Conservation (phyloP, 2,797 vertebrate species). For the Aeoliscus strigatus region DNA sequence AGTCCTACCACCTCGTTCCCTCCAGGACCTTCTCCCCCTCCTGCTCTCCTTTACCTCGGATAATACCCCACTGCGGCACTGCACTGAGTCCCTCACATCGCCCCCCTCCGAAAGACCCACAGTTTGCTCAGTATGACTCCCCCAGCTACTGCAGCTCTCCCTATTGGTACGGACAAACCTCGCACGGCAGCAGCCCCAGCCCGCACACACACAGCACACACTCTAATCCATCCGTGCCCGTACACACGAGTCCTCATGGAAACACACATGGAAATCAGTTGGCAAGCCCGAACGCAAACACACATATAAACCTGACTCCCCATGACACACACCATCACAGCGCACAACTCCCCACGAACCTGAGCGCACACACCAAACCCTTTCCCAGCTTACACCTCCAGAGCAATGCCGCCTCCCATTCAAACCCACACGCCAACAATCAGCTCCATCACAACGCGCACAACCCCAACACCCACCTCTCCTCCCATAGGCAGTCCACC, state of each 20-base stretch:
- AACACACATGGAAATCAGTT: conserved; percentile 50
- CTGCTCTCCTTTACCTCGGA: conserved; percentile 86
- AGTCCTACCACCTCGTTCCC: conserved; percentile 75
- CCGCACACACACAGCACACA: conserved; percentile 83
- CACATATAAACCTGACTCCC: conserved; percentile 44
- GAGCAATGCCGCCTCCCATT: conserved; percentile 49
- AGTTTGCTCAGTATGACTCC: conserved; percentile 93
- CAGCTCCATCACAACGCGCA: conserved; percentile 70
- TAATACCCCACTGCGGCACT: conserved; percentile 73
- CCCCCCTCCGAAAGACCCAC: conserved; percentile 77
- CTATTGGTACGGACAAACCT: conserved; percentile 92
- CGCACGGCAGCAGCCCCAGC: conserved; percentile 85
- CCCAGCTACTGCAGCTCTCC: conserved; percentile 94
- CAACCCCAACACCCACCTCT: conserved; percentile 40
- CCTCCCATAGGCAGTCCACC: conserved; percentile 44
- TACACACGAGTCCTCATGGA: conserved; percentile 78
- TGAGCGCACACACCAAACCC: conserved; percentile 51
- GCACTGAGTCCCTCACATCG: conserved; percentile 75
- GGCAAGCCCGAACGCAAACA: conserved; percentile 43
- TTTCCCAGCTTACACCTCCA: conserved; percentile 51
- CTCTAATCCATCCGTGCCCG: conserved; percentile 51
- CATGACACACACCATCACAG: conserved; percentile 60
- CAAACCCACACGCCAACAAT: conserved; percentile 55
- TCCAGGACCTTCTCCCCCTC: conserved; percentile 95
- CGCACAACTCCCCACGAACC: conserved; percentile 46